Percentiles rank a stretch among this genome's conserved stretches.
Evolutionary conservation across 1,140 invertebrate species (phyloP).

Genomic region (Grapholita molesta): DNA sequence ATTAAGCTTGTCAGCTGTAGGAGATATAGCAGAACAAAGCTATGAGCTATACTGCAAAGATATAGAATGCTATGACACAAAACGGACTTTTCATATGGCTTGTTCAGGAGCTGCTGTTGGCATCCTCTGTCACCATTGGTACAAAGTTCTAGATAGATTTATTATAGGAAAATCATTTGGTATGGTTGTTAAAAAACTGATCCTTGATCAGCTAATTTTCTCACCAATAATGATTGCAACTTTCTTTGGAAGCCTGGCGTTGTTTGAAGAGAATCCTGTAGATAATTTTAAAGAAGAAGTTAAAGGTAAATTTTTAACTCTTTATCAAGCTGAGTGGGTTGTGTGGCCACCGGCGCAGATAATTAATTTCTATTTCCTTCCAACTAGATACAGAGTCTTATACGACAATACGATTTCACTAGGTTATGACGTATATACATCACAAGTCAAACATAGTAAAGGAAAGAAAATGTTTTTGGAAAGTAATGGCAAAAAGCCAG

Average conservation of each 20-base stretch:
- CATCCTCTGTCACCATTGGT: conserved; percentile 91
- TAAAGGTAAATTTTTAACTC: conserved; percentile 85
- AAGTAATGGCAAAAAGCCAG: conserved; percentile 5
- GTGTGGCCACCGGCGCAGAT: conserved; percentile 87
- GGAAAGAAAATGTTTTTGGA: conserved; percentile 3
- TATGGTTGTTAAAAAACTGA: conserved; percentile 89
- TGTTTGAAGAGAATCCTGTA: conserved; percentile 83
- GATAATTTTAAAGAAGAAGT: conserved; percentile 85
- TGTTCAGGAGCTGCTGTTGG: conserved; percentile 88
- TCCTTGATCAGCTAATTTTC: conserved; percentile 92
- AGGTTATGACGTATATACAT: conserved; percentile 95
- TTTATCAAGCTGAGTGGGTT: conserved; percentile 90
- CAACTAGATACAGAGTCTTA: conserved; percentile 89
- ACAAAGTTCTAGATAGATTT: conserved; percentile 81
- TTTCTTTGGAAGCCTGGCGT: conserved; percentile 88
- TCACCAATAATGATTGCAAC: conserved; percentile 90
- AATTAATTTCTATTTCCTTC: conserved; percentile 92
- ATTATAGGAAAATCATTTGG: conserved; percentile 84
- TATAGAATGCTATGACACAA: conserved; percentile 81
- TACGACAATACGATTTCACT: conserved; percentile 95
- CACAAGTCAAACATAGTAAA: conserved; percentile 88
- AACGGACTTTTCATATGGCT: conserved; percentile 88
- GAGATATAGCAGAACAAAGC: conserved; percentile 91
- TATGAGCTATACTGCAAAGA: conserved; percentile 86
- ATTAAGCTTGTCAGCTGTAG: conserved; percentile 84